Evolutionary conservation across 64 coral and sea anemone species (phyloP).

Genomic region (Dendronephthya gigantea): DNA sequence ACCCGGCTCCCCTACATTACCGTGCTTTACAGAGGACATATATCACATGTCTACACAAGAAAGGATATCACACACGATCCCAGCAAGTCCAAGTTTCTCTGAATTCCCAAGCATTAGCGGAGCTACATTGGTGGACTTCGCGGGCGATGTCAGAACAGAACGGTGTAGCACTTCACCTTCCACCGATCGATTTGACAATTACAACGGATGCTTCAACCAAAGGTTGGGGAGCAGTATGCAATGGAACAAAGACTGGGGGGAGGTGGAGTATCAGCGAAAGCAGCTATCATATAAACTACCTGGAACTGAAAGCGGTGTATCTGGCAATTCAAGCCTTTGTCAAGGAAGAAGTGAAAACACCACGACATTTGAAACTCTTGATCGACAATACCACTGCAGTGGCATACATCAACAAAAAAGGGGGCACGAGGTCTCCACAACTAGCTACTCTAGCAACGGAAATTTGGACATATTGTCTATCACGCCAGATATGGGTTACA

Average conservation of each 20-base stretch:
- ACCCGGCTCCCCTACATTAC: slow-evolving; percentile 4
- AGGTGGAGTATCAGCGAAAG: slow-evolving; percentile 27
- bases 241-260: slow-evolving; percentile 23
- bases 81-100: not conserved
- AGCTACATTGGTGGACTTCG: slow-evolving; percentile 30
- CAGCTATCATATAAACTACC: slow-evolving; percentile 26
- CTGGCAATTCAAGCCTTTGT: slow-evolving; percentile 23
- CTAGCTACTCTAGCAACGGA: slow-evolving; percentile 29
- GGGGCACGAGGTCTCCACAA: slow-evolving; percentile 16
- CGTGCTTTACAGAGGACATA: slow-evolving; percentile 14
- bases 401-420: slow-evolving; percentile 40
- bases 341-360: not conserved
- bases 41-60: not conserved
- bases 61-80: not conserved
- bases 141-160: not conserved
- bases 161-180: not conserved
- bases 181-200: slow-evolving; percentile 19
- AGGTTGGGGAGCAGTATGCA: slow-evolving; percentile 38
- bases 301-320: slow-evolving; percentile 32
- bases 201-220: slow-evolving; percentile 38
- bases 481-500: slow-evolving; percentile 19
- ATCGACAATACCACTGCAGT: slow-evolving; percentile 58
- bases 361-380: slow-evolving; percentile 31
- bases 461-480: slow-evolving; percentile 16
- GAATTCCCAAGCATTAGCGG: not conserved